Evolutionary conservation across 2,113 vertebrate genomes (phyloP).

Genomic region (Dinomys branickii): DNA sequence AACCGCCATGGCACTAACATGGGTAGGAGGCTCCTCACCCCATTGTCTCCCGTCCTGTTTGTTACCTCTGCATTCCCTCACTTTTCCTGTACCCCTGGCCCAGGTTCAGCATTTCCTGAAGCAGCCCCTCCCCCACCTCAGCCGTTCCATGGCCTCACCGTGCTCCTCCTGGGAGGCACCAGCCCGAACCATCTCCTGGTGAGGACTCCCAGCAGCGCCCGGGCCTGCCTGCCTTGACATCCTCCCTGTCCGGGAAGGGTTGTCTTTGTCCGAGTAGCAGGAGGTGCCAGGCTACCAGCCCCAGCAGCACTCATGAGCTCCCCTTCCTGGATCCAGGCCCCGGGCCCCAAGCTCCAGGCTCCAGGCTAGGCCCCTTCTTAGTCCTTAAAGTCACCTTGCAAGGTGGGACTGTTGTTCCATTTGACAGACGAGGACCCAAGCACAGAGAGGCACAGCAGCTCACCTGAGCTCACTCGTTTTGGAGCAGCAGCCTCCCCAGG

Average conservation of each 20-base stretch:
- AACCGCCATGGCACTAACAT: background rate
- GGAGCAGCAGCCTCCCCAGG: background rate
- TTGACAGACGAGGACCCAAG: background rate
- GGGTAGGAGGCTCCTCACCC: background rate
- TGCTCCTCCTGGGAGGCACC: background rate
- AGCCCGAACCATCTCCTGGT: background rate
- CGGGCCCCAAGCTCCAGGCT: too few relatives aligned
- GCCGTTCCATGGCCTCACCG: background rate
- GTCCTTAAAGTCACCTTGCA: background rate
- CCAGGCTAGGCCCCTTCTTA: background rate
- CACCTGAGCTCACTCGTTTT: too few relatives aligned
- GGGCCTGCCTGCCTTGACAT: too few relatives aligned
- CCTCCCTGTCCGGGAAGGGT: background rate
- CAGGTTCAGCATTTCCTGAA: background rate
- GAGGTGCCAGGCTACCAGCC: background rate
- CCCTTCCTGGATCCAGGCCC: background rate
- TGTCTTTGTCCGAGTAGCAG: background rate
- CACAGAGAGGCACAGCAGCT: background rate
- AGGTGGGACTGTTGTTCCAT: background rate
- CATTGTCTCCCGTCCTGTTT: background rate
- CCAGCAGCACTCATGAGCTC: background rate
- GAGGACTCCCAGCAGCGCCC: too few relatives aligned
- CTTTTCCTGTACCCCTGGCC: background rate
- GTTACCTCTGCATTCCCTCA: rapidly evolving
- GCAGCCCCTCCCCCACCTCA: background rate